Base-by-base conservation (phyloP, 2,113 vertebrate species). In the Trogon surrucura region DNA sequence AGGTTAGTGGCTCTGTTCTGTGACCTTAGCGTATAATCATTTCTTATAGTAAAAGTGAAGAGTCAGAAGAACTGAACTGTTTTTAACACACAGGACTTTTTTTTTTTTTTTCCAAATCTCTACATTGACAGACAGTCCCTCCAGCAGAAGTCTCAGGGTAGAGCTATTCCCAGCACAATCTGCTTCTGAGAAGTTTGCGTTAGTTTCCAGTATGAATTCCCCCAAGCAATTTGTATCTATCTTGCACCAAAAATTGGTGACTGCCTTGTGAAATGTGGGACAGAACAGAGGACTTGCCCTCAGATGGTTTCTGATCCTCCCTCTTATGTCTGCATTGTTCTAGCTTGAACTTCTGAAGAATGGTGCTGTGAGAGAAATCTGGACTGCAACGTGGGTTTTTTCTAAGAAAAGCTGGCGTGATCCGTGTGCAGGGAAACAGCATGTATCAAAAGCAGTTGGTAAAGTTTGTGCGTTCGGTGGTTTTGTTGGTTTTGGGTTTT, bases 1-100 rank as follows among this genome's bases (percentile, higher is more conserved):
- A 95, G 96, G 91, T 96, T 92, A 96, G 93, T 53, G 81, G 73
- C 81, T 92, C 93, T 77, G 84, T 75, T 93, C 80, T 91, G 91
- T 69, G 91, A 92, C 85, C 91, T 93, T 75, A 92, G 72, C 32
- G 61, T 92, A 89, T 75, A 93, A 96, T 83, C 41, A 80, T 57
- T 56, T 36, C 87, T 74, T 89, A 61, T 6, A 94, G 92, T 83
- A 94, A 96, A 90, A 94, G 85, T 34, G 3, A 89, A 90, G 88
- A 84, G 71, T 73, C 87, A 74, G 64, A 84, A 89, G 57, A 79
- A 19, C 38, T 36, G 34, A 81, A 91, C 47, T 79, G 53, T 66
- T 85, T 67, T 61, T 71, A 62, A 82, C 32, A 85, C 23, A 7
- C 7, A 6, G 9, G 22, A 11, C 4, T 34, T 11, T 29, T 45